Percentiles rank a stretch among this genome's conserved stretches.
Evolutionary conservation across 2,888 invertebrate species (phyloP).

Genomic region (Drosophila kambysellisi): DNA sequence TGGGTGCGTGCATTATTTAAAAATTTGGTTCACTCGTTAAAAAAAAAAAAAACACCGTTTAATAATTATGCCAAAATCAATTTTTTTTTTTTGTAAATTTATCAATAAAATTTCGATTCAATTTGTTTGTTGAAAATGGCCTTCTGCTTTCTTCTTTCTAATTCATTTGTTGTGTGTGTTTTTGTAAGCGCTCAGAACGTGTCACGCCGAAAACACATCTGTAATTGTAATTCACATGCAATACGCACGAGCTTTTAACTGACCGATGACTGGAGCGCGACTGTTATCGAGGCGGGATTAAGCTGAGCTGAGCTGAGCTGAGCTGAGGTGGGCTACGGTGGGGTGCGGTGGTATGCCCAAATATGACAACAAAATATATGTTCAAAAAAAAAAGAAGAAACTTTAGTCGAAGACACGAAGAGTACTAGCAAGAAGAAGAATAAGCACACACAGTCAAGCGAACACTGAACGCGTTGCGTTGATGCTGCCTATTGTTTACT

Average conservation of each 20-base stretch:
- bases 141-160: background rate
- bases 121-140: background rate
- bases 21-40: background rate
- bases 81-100: background rate
- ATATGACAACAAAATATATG: constrained; percentile 39
- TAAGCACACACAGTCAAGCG: constrained; percentile 22
- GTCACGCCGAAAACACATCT: constrained; percentile 43
- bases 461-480: constrained; percentile 45
- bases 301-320: background rate
- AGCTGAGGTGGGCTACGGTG: background rate
- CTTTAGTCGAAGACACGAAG: constrained; percentile 19
- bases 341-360: constrained; percentile 8
- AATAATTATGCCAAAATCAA: background rate
- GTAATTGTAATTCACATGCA: constrained; percentile 39
- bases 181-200: constrained; percentile 24
- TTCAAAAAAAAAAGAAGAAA: background rate
- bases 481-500: constrained; percentile 70
- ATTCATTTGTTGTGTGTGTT: background rate
- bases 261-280: constrained; percentile 30
- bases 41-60: background rate
- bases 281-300: constrained; percentile 19
- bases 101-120: background rate
- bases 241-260: constrained; percentile 36
- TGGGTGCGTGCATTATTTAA: constrained; percentile 1
- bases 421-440: constrained; percentile 13